These are phyloP conservation scores for Phoxinus dragarum DNA, from an alignment of 2,797 vertebrate genomes.

Conservation along the genomic window DNA sequence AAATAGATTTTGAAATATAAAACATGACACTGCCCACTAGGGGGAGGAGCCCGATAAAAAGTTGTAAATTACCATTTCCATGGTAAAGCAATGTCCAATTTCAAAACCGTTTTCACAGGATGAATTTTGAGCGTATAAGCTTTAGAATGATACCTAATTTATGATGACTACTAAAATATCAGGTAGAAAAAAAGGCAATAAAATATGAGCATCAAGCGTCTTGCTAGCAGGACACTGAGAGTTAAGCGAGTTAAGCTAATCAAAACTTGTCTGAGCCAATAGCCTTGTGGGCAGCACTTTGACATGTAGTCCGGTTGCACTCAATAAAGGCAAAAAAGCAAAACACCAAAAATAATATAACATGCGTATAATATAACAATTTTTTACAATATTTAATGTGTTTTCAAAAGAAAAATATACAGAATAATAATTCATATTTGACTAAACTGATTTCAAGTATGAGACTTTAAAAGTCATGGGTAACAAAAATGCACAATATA, in stretches of 20 bases:
- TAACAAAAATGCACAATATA: background rate
- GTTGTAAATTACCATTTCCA: no score
- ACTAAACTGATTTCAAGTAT: background rate
- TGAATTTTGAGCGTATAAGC: background rate
- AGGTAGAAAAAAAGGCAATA: background rate
- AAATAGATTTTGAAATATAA: no score
- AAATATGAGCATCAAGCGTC: background rate
- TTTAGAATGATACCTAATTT: background rate
- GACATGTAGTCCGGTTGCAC: background rate
- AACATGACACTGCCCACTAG: no score
- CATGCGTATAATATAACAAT: no score
- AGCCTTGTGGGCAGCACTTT: background rate
- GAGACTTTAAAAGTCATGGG: background rate
- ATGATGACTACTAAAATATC: background rate
- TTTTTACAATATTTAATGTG: background rate
- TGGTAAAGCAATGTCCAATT: no score
- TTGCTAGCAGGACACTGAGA: no score
- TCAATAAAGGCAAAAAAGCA: background rate
- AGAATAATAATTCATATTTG: background rate
- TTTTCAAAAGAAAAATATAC: background rate
- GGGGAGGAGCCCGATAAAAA: no score
- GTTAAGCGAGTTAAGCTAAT: background rate
- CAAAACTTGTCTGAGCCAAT: background rate
- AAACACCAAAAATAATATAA: no score
- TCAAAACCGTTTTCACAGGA: background rate